Evolutionary conservation across 2,888 invertebrate species (phyloP), one percentile per base, ranked within the genome.

Genomic region (Drosophila planitibia): DNA sequence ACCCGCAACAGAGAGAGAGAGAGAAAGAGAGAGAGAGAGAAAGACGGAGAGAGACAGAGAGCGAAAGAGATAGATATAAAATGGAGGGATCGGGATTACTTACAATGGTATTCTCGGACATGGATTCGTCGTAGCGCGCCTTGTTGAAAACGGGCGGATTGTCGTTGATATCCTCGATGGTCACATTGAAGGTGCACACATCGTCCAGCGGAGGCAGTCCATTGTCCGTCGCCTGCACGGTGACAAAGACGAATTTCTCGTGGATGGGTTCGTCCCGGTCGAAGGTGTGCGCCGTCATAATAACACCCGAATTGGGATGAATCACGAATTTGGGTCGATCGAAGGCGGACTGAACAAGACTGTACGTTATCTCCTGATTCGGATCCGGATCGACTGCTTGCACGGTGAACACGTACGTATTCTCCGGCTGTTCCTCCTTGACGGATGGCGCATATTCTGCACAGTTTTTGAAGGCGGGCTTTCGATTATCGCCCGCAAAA

Each of bases 111-210:
- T 98, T 97, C 94, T 97, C 96, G 64, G 97, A 97, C 83, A 98
- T 96, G 74, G 96, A 96, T 93, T 97, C 97, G 52, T 93, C 91
- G 93, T 94, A 93, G 95, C 96, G 88, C 92, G 95, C 96, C 94
- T 94, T 91, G 91, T 94, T 92, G 82, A 93, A 92, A 22, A 93
- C 92, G 22, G 93, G 93, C 22, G 93, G 94, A 92, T 99, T 99
- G 93, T 99, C 99, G 94, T 99, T 99, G 91, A 98, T 96, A 94
- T 99, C 99, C 91, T 96, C 96, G 79, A 99, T 97, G 76, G 96
- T 96, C 65, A 98, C 97, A 94, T 97, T 97, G 92, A 99, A 97
- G 7, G 98, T 98, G 93, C 99, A 99, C 65, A 98, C 97, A 89
- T 98, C 98, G 85, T 98, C 98, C 62, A 99, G 94, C 57, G 96